A percentile compares a stretch with the other conserved stretches of the same genome.
These are phyloP conservation scores for Laterallus jamaicensis DNA, from an alignment of 2,113 vertebrate species.

Conservation along the genomic window DNA sequence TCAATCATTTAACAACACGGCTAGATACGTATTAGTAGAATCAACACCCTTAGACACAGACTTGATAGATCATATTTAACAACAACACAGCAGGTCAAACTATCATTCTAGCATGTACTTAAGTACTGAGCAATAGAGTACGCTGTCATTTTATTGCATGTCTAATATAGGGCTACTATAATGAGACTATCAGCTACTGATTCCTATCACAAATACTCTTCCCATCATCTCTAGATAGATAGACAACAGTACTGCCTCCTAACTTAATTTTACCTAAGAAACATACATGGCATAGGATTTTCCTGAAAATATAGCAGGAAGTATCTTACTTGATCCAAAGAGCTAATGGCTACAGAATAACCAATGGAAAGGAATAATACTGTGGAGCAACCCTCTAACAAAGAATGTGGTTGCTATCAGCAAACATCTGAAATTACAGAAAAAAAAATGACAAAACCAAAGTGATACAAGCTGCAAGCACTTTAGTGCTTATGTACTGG, in stretches of 20 bases:
- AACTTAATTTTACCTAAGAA: not conserved
- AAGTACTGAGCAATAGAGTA: not conserved
- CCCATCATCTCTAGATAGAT: not conserved
- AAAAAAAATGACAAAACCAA: not conserved
- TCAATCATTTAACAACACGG: not conserved
- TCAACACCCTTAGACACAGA: not conserved
- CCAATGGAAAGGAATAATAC: not conserved
- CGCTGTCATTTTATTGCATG: not conserved
- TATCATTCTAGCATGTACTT: not conserved
- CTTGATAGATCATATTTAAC: not conserved
- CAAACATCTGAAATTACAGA: conserved; percentile 1
- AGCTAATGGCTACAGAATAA: not conserved
- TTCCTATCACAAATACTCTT: not conserved
- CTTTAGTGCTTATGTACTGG: not conserved
- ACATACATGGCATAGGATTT: not conserved
- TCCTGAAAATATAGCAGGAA: not conserved
- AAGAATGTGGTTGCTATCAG: not conserved
- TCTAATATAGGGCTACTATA: not conserved
- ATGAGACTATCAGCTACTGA: not conserved
- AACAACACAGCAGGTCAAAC: not conserved
- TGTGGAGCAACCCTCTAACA: not conserved
- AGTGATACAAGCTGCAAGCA: not conserved
- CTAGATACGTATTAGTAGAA: not conserved
- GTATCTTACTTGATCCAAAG: not conserved
- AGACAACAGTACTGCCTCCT: not conserved